A percentile compares a stretch with the other conserved stretches of the same genome.
These are phyloP conservation scores for Pachydiplax longipennis DNA, from an alignment of 2,888 invertebrate species.

Conservation along the genomic window DNA sequence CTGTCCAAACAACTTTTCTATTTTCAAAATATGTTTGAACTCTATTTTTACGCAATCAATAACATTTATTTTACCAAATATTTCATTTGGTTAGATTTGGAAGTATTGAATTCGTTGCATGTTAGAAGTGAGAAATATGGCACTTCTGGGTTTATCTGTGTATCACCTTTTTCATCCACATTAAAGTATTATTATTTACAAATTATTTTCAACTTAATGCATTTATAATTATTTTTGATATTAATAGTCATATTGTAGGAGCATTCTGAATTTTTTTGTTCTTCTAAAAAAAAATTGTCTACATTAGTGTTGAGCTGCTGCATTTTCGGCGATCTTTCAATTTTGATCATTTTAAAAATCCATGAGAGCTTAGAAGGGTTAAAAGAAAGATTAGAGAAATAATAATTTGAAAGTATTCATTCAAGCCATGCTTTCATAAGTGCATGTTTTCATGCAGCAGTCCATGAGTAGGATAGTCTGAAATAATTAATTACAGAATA, in stretches of 20 bases:
- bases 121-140: slow-evolving; percentile 38
- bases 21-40: slow-evolving; percentile 39
- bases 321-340: slow-evolving; percentile 34
- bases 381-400: background rate
- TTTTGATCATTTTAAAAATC: background rate
- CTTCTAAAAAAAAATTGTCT: background rate
- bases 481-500: background rate
- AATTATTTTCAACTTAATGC: background rate
- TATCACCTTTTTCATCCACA: slow-evolving; percentile 11
- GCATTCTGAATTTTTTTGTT: background rate
- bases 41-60: background rate
- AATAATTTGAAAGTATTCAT: background rate
- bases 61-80: slow-evolving; percentile 23
- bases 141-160: slow-evolving; percentile 23
- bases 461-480: background rate
- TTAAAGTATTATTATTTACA: slow-evolving; percentile 1
- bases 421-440: background rate
- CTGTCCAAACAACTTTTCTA: slow-evolving; percentile 15
- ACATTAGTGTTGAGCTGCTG: slow-evolving; percentile 19
- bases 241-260: background rate
- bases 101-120: slow-evolving; percentile 43
- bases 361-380: background rate
- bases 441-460: background rate
- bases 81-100: slow-evolving; percentile 6
- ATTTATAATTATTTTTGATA: background rate